These are phyloP conservation scores for Pristionchus entomophagus DNA, from an alignment of 2,888 invertebrate genomes.

Conservation along the genomic window DNA sequence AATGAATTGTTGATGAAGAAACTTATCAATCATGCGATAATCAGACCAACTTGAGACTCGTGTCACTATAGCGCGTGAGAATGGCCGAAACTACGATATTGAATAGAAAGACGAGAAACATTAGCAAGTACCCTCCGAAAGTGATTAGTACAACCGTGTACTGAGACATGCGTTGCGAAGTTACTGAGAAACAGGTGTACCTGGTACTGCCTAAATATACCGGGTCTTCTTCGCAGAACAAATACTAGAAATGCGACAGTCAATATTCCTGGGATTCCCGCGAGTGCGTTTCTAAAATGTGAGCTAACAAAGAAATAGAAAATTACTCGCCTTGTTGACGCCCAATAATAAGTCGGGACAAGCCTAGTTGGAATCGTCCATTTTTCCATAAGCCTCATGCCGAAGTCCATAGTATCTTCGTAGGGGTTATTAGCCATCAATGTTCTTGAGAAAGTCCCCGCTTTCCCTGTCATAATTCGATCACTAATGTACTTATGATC, in stretches of 20 bases:
- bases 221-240: not conserved
- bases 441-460: not conserved
- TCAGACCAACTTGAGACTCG: too few relatives aligned
- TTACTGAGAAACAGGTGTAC: not conserved
- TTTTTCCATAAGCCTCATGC: not conserved
- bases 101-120: not conserved
- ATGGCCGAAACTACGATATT: not conserved
- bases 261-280: not conserved
- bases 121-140: constrained; percentile 22
- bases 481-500: too few relatives aligned
- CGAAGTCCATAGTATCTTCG: too few relatives aligned
- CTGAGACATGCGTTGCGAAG: not conserved
- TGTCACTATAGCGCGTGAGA: not conserved
- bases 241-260: not conserved
- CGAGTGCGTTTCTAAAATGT: not conserved
- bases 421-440: too few relatives aligned
- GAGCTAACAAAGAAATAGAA: too few relatives aligned
- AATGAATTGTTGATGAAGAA: not conserved
- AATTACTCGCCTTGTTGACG: too few relatives aligned
- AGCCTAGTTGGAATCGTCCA: constrained; percentile 28
- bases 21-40: too few relatives aligned
- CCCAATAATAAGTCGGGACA: not conserved
- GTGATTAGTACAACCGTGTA: constrained; percentile 21
- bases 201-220: constrained; percentile 14
- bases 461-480: too few relatives aligned